A percentile compares a stretch with the other conserved stretches of the same genome.
These are phyloP conservation scores for Ciconia nigra DNA, from an alignment of 2,797 vertebrate genomes.

Conservation along the genomic window DNA sequence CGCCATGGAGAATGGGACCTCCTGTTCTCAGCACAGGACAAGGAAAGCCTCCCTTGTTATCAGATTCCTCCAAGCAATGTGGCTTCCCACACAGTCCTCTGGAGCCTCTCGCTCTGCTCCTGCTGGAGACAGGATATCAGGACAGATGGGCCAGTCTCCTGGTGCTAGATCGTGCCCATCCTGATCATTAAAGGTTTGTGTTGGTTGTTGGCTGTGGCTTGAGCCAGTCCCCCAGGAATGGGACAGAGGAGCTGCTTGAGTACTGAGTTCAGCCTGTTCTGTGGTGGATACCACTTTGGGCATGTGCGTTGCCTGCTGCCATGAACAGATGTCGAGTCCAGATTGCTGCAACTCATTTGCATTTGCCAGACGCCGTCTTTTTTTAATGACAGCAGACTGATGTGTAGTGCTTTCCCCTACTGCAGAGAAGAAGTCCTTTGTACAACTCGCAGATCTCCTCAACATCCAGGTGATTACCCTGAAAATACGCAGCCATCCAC, in stretches of 20 bases:
- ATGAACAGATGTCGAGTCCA: fast-evolving
- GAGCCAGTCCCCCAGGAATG: neutral
- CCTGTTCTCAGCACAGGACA: neutral
- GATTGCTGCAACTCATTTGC: fast-evolving
- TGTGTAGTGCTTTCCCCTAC: neutral
- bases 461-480: slow-evolving; percentile 89
- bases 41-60: neutral
- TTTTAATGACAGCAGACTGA: neutral
- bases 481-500: slow-evolving; percentile 82
- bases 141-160: neutral
- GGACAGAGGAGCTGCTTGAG: neutral
- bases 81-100: neutral
- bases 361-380: fast-evolving
- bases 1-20: neutral
- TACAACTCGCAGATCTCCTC: slow-evolving; percentile 89
- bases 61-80: neutral
- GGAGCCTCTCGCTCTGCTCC: neutral
- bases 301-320: neutral
- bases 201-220: neutral
- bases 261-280: neutral
- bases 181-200: neutral
- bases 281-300: neutral
- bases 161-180: neutral
- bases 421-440: slow-evolving; percentile 85
- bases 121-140: fast-evolving